These are phyloP conservation scores for Stegastes partitus DNA, from an alignment of 2,113 vertebrate genomes.

Conservation along the genomic window DNA sequence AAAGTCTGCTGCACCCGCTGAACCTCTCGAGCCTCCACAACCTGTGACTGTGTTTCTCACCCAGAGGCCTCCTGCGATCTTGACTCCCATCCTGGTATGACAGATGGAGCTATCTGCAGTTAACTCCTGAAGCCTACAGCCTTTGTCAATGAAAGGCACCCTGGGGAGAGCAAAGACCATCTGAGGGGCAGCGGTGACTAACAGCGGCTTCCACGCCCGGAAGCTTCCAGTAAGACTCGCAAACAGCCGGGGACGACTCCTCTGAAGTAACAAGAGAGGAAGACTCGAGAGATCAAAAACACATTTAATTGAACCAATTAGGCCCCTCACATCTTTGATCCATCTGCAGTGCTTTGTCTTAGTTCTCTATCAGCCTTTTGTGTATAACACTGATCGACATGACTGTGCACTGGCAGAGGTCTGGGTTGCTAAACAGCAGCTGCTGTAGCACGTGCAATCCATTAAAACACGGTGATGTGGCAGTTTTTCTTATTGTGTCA, in stretches of 20 bases:
- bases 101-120: constrained; percentile 63
- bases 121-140: constrained; percentile 58
- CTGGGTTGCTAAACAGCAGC: constrained; percentile 48
- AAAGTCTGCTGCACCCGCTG: constrained; percentile 6
- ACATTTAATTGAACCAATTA: constrained; percentile 64
- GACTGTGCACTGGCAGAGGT: constrained; percentile 24
- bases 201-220: constrained; percentile 64
- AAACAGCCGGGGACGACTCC: constrained; percentile 41
- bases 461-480: constrained; percentile 71
- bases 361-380: constrained; percentile 25
- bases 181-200: constrained; percentile 66
- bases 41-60: constrained; percentile 28
- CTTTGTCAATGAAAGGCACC: constrained; percentile 71
- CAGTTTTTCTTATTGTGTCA: constrained; percentile 58
- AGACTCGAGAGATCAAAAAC: constrained; percentile 61
- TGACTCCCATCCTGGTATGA: constrained; percentile 42
- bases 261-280: constrained; percentile 21
- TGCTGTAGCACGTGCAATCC: constrained; percentile 48
- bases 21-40: constrained; percentile 21
- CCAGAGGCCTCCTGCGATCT: constrained; percentile 35
- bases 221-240: constrained; percentile 64
- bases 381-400: constrained; percentile 3
- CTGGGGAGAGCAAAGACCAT: constrained; percentile 67
- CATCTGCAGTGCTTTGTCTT: constrained; percentile 43
- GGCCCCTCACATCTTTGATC: constrained; percentile 53